Conservation (phyloP, 2,113 vertebrate genomes). For the Psittacula cyanocephala region DNA sequence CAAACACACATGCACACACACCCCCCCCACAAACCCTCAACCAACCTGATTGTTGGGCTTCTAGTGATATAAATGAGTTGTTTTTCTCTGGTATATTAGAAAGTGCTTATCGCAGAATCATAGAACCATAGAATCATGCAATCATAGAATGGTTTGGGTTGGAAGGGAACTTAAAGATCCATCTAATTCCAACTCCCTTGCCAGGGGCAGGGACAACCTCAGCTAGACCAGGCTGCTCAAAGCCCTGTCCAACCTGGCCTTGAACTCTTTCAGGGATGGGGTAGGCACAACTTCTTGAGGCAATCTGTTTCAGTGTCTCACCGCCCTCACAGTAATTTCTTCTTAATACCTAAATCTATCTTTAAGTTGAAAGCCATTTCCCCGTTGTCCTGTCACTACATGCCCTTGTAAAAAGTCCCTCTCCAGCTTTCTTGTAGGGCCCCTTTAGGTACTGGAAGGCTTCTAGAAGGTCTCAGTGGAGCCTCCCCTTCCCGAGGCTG, state of each 20-base stretch:
- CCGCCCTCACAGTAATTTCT: neutral
- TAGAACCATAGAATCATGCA: neutral
- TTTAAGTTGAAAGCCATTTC: neutral
- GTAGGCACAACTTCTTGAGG: neutral
- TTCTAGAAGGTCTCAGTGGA: neutral
- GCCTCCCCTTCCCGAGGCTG: neutral
- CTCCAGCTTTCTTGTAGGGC: neutral
- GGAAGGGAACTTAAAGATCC: neutral
- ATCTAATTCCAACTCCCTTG: neutral
- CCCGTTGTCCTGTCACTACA: neutral
- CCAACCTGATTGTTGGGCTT: neutral
- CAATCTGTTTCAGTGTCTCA: neutral
- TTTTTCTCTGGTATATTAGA: neutral
- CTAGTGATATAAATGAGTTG: neutral
- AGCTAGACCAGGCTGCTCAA: neutral
- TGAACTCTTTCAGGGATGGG: neutral
- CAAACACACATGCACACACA: neutral
- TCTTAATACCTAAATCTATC: neutral
- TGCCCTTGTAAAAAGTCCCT: neutral
- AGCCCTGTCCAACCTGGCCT: neutral
- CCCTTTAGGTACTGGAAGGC: neutral
- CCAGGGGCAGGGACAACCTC: neutral
- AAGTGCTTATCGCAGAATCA: neutral
- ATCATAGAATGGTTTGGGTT: neutral
- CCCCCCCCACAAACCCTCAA: fast-evolving